These are phyloP conservation scores for Epistrophe grossulariae DNA, from an alignment of 2,888 invertebrate species.

Conservation along the genomic window DNA sequence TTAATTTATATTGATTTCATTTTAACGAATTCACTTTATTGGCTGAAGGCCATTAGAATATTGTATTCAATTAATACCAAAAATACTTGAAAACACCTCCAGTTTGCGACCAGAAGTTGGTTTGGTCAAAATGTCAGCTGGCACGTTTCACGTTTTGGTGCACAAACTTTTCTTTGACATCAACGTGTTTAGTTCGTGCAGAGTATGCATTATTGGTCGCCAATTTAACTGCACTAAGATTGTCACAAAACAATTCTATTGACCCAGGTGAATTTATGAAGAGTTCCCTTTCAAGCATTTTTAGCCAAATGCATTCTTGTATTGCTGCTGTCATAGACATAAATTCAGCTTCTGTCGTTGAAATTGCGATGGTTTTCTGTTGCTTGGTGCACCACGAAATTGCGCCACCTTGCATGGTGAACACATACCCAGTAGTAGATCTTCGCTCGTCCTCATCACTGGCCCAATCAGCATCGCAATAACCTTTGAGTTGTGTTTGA, in stretches of 20 bases:
- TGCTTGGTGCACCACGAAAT: constrained; percentile 7
- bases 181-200: constrained; percentile 36
- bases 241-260: neutral
- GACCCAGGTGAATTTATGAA: neutral
- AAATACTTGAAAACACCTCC: constrained; percentile 27
- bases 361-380: constrained; percentile 6
- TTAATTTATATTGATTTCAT: neutral
- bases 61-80: constrained; percentile 20
- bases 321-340: constrained; percentile 43
- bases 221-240: neutral
- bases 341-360: constrained; percentile 14
- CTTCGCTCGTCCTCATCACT: constrained; percentile 36
- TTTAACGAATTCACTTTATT: neutral
- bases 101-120: constrained; percentile 31
- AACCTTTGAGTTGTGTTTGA: constrained; percentile 19
- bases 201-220: neutral
- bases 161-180: constrained; percentile 26
- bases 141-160: constrained; percentile 29
- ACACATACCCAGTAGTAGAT: constrained; percentile 36
- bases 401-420: constrained; percentile 6
- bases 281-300: neutral
- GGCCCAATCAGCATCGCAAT: constrained; percentile 40
- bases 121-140: constrained; percentile 47
- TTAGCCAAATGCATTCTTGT: constrained; percentile 61
- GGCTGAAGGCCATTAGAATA: neutral